Evolutionary conservation across 2,797 vertebrate genomes (phyloP).

Genomic region (Danio aesculapii): DNA sequence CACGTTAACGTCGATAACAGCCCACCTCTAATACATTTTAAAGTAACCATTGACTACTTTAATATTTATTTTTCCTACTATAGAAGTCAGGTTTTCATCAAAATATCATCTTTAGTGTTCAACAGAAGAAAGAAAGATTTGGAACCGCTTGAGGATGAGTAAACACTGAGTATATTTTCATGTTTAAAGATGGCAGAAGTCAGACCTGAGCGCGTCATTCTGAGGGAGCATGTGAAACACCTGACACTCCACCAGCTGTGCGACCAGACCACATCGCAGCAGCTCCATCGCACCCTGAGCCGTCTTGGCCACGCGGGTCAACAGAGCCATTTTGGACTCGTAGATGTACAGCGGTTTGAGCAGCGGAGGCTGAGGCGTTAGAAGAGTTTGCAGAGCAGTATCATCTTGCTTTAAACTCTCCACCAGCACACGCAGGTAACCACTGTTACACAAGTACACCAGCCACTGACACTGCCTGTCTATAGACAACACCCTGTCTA

Average conservation of each 20-base stretch:
- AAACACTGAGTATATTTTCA: too few species aligned
- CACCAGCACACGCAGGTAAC: conserved; percentile 94
- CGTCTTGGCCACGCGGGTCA: conserved; percentile 94
- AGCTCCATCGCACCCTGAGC: conserved; percentile 91
- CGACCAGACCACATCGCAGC: conserved; percentile 91
- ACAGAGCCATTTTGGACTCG: conserved; percentile 97
- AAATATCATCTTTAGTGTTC: too few species aligned
- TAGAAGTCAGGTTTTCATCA: too few species aligned
- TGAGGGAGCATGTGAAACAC: conserved; percentile 97
- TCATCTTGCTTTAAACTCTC: conserved; percentile 94
- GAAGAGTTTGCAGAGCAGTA: conserved; percentile 86
- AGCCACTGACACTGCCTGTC: conserved; percentile 97
- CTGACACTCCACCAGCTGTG: conserved; percentile 92
- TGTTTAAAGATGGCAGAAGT: not conserved
- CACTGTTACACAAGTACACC: conserved; percentile 92
- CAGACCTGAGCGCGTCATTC: conserved; percentile 88
- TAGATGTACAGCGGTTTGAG: conserved; percentile 96
- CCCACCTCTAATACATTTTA: too few species aligned
- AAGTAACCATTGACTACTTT: too few species aligned
- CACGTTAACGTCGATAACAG: too few species aligned
- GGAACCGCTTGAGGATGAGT: too few species aligned
- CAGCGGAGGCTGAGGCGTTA: conserved; percentile 92
- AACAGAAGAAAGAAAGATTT: too few species aligned
- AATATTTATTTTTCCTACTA: too few species aligned
- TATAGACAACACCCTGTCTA: conserved; percentile 94